Conservation (phyloP, 2,113 vertebrate genomes). For the Nesogale talazaci region DNA sequence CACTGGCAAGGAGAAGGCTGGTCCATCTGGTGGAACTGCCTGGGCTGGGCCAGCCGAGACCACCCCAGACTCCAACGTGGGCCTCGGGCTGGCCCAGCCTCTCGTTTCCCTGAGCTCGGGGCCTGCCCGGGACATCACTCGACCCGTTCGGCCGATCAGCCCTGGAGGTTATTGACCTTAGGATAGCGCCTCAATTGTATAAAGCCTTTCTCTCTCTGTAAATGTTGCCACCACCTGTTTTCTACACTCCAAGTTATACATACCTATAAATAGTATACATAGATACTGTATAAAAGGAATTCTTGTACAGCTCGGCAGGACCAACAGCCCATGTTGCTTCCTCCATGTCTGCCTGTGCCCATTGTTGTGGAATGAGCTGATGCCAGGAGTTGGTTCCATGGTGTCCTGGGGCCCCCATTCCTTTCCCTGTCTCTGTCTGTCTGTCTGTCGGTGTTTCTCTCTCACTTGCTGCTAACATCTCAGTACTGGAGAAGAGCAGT, state of each 20-base stretch:
- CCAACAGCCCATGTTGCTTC: conserved; percentile 68
- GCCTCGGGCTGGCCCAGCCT: neutral
- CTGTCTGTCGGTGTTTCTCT: neutral
- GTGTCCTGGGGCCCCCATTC: conserved; percentile 27
- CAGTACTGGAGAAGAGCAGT: conserved; percentile 75
- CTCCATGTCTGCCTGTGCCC: conserved; percentile 77
- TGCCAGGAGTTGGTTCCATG: conserved; percentile 57
- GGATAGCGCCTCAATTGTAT: conserved; percentile 75
- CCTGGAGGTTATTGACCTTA: conserved; percentile 29
- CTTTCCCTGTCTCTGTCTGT: neutral
- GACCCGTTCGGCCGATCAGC: conserved; percentile 8
- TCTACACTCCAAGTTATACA: conserved; percentile 86
- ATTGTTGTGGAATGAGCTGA: conserved; percentile 79
- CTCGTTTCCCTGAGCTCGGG: neutral
- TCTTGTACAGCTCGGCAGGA: conserved; percentile 81
- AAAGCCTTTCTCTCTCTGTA: conserved; percentile 80
- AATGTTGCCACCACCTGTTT: conserved; percentile 76
- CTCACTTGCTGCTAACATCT: conserved; percentile 77
- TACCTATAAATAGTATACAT: conserved; percentile 85
- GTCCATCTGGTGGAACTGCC: neutral
- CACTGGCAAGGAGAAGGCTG: neutral
- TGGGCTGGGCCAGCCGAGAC: neutral
- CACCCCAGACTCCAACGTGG: neutral
- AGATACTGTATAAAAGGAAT: conserved; percentile 81
- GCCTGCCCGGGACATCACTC: conserved; percentile 37